These are phyloP conservation scores for Drosophila grimshawi DNA, from an alignment of 1,140 invertebrate genomes.

Conservation along the genomic window DNA sequence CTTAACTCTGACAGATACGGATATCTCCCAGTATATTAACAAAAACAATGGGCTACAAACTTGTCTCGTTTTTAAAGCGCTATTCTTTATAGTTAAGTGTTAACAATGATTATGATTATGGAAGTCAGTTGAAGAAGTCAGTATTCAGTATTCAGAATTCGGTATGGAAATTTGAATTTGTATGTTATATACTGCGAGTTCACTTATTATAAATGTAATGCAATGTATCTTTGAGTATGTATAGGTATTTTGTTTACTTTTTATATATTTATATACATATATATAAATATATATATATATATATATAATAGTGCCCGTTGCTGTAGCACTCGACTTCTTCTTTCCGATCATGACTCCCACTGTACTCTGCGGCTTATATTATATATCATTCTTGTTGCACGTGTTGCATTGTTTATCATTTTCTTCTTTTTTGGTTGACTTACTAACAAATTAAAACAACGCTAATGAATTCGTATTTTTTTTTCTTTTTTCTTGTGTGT, in stretches of 20 bases:
- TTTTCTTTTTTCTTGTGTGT: conserved; percentile 14
- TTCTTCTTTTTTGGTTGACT: conserved; percentile 48
- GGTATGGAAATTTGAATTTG: conserved; percentile 64
- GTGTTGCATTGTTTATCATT: conserved; percentile 29
- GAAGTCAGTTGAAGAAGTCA: conserved; percentile 81
- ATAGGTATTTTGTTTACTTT: conserved; percentile 49
- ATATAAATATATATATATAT: conserved; percentile 45
- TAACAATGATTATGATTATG: conserved; percentile 83
- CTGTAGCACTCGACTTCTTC: conserved; percentile 34
- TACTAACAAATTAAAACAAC: conserved; percentile 82
- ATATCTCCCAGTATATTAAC: conserved; percentile 4
- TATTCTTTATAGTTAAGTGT: conserved; percentile 80
- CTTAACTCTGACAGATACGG: neutral
- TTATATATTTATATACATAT: conserved; percentile 15
- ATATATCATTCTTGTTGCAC: conserved; percentile 71
- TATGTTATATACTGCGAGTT: conserved; percentile 56
- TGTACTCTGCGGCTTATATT: conserved; percentile 52
- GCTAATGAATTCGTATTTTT: conserved; percentile 75
- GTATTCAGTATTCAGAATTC: conserved; percentile 46
- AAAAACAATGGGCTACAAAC: conserved; percentile 28
- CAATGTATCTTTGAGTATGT: conserved; percentile 56
- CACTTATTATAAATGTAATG: conserved; percentile 50
- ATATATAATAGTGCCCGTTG: conserved; percentile 35
- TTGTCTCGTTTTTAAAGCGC: conserved; percentile 58
- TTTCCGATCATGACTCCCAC: conserved; percentile 39